phyloP scores from a whole-genome alignment of 2,113 vertebrate species.

The Scopus umbretta region DNA sequence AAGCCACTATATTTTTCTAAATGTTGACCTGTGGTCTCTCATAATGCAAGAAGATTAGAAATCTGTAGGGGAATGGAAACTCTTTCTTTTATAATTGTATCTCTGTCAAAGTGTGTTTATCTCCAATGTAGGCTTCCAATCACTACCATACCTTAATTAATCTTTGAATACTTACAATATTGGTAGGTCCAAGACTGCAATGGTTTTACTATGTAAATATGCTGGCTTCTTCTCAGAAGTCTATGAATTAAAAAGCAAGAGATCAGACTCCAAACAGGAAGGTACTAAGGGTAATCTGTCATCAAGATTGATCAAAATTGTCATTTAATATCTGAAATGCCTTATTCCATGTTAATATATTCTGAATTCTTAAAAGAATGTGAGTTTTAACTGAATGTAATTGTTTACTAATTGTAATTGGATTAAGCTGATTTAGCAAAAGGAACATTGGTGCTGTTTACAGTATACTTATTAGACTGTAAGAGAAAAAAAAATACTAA shows the following conservation, averaged over 20 bases:
- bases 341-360: background rate
- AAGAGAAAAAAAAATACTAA: background rate
- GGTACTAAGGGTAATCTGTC: background rate
- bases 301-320: background rate
- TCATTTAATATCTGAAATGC: background rate
- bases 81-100: background rate
- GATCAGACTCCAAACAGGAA: background rate
- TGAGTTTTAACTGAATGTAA: background rate
- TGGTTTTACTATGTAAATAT: background rate
- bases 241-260: background rate
- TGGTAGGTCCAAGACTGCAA: background rate
- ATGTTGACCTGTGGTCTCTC: background rate
- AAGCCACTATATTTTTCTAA: background rate
- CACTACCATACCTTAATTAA: background rate
- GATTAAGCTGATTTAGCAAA: background rate
- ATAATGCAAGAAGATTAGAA: background rate
- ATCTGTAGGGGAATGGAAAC: background rate
- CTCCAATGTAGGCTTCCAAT: background rate
- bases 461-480: background rate
- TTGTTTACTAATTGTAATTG: background rate
- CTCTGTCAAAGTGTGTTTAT: background rate
- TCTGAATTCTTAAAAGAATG: background rate
- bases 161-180: constrained; percentile 6
- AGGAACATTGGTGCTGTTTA: background rate
- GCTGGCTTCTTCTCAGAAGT: background rate